Conservation (phyloP, 2,888 invertebrate species). For the Osedax fenrisi region DNA sequence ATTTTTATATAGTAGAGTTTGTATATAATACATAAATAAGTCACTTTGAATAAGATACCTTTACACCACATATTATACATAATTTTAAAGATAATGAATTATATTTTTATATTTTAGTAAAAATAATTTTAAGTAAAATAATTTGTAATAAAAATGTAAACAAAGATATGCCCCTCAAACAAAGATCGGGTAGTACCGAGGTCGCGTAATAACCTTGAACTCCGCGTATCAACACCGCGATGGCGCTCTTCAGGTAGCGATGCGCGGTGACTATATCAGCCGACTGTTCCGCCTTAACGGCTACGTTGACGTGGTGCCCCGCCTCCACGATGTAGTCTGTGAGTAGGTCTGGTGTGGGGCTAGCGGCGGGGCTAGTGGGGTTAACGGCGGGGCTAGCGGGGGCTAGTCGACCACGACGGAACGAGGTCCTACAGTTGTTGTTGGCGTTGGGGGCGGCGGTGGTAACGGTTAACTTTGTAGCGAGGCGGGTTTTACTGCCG, state of each 20-base stretch:
- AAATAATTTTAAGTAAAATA: too few species aligned
- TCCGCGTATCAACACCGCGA: conserved; percentile 35
- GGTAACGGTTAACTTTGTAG: background rate
- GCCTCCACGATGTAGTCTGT: background rate
- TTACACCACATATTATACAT: too few species aligned
- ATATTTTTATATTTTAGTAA: too few species aligned
- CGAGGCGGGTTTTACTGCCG: background rate
- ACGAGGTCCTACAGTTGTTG: too few species aligned
- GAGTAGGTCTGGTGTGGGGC: background rate
- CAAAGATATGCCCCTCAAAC: too few species aligned
- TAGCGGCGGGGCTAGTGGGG: background rate
- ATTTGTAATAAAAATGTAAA: too few species aligned
- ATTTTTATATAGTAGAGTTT: too few species aligned
- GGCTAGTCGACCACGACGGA: too few species aligned
- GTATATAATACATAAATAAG: too few species aligned
- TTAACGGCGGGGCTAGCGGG: background rate
- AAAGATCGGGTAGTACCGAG: too few species aligned
- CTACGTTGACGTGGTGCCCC: background rate
- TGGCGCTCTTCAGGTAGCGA: background rate
- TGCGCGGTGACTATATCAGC: background rate
- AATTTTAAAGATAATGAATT: too few species aligned
- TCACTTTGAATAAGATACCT: too few species aligned
- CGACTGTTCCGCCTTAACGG: background rate
- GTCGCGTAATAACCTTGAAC: background rate
- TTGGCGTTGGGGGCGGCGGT: background rate